A percentile compares a stretch with the other conserved stretches of the same genome.
Evolutionary conservation across 2,797 vertebrate genomes (phyloP).

Genomic region (Trematomus bernacchii): DNA sequence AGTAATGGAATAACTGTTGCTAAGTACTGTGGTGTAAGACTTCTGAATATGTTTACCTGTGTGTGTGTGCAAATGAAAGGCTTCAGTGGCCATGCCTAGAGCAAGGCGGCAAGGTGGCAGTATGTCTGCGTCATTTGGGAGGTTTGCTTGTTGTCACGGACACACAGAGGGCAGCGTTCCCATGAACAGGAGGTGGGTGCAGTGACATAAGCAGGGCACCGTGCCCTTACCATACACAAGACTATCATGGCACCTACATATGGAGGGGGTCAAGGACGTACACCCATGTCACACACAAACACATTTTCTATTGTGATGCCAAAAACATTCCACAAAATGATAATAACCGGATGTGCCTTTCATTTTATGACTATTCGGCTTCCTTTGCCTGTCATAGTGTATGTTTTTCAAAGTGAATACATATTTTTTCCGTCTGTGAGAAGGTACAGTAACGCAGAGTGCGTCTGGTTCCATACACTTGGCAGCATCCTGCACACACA

Average conservation of each 20-base stretch:
- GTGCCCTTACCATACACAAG: conserved; percentile 51
- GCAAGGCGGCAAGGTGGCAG: conserved; percentile 44
- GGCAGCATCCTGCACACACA: conserved; percentile 80
- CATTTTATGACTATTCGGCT: conserved; percentile 9
- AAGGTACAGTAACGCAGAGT: conserved; percentile 53
- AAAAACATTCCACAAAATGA: conserved; percentile 3
- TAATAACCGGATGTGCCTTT: neutral
- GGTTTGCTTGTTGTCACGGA: conserved; percentile 61
- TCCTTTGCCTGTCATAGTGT: conserved; percentile 22
- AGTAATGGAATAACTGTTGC: neutral
- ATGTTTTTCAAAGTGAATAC: conserved; percentile 41
- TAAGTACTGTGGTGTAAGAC: neutral
- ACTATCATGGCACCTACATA: conserved; percentile 68
- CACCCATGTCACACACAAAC: conserved; percentile 11
- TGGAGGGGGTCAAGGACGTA: conserved; percentile 72
- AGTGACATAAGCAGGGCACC: conserved; percentile 79
- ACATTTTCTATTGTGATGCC: neutral
- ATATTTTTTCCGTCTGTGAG: conserved; percentile 47
- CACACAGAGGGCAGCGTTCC: conserved; percentile 70
- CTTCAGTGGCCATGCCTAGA: conserved; percentile 32
- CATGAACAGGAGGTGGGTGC: conserved; percentile 73
- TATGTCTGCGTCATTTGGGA: conserved; percentile 61
- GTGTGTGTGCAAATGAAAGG: conserved; percentile 9
- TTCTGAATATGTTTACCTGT: conserved; percentile 6
- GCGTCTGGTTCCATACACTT: conserved; percentile 73